These are phyloP conservation scores for Boloria selene DNA, from an alignment of 2,888 invertebrate species.

Conservation along the genomic window DNA sequence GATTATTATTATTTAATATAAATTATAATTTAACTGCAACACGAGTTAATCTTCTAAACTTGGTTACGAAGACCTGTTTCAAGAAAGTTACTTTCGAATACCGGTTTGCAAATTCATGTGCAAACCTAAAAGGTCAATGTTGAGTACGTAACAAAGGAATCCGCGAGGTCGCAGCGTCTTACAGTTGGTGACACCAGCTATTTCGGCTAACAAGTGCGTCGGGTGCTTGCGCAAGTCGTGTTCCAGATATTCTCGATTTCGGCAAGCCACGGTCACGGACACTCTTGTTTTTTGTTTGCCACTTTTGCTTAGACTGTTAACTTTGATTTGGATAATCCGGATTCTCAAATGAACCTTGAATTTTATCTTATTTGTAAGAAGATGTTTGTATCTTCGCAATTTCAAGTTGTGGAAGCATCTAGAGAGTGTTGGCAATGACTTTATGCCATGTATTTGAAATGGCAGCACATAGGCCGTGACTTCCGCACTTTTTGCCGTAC, in stretches of 20 bases:
- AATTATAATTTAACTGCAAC: no score
- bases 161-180: conserved; percentile 37
- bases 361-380: background rate
- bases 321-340: conserved; percentile 26
- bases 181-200: conserved; percentile 35
- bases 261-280: conserved; percentile 69
- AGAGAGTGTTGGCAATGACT: conserved; percentile 37
- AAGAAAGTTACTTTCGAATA: conserved; percentile 7
- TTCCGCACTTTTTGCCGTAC: conserved; percentile 54
- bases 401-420: conserved; percentile 22
- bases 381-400: background rate
- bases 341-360: background rate
- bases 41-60: no score
- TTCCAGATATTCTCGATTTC: conserved; percentile 72
- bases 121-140: conserved; percentile 36
- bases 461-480: conserved; percentile 47
- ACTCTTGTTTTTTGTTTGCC: conserved; percentile 48
- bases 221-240: conserved; percentile 49
- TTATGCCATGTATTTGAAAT: conserved; percentile 30
- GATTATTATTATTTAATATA: background rate
- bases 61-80: background rate
- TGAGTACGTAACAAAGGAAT: conserved; percentile 37
- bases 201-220: conserved; percentile 26
- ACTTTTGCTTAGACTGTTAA: conserved; percentile 25
- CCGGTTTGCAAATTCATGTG: conserved; percentile 20